These are phyloP conservation scores for Mamestra configurata DNA, from an alignment of 1,140 invertebrate species.

Conservation along the genomic window DNA sequence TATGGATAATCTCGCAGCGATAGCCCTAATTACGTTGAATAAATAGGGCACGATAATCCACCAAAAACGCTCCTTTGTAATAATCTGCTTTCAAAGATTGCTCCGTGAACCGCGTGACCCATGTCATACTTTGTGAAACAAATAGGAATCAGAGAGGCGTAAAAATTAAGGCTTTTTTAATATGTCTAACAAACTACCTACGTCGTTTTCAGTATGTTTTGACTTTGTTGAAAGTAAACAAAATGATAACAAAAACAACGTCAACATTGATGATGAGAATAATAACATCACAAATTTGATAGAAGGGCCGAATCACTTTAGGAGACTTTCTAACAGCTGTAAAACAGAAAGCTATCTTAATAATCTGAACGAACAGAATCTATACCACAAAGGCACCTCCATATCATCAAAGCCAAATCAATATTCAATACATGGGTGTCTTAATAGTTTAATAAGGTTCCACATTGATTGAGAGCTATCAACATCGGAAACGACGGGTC, in stretches of 20 bases:
- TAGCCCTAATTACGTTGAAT: conserved; percentile 5
- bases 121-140: conserved; percentile 13
- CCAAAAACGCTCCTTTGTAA: background rate
- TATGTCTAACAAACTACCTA: background rate
- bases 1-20: background rate
- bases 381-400: background rate
- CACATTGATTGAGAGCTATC: conserved; percentile 22
- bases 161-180: background rate
- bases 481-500: background rate
- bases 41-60: conserved; percentile 22
- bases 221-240: too few relatives aligned
- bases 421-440: background rate
- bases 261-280: too few relatives aligned
- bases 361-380: background rate
- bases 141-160: background rate
- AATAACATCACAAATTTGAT: too few relatives aligned
- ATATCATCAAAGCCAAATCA: background rate
- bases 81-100: conserved; percentile 26
- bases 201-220: background rate
- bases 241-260: too few relatives aligned
- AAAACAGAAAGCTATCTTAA: too few relatives aligned
- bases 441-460: too few relatives aligned
- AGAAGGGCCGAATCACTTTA: too few relatives aligned
- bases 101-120: conserved; percentile 1
- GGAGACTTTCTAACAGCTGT: too few relatives aligned